Evolutionary conservation across 2,113 vertebrate genomes (phyloP).

Genomic region (Lathamus discolor): DNA sequence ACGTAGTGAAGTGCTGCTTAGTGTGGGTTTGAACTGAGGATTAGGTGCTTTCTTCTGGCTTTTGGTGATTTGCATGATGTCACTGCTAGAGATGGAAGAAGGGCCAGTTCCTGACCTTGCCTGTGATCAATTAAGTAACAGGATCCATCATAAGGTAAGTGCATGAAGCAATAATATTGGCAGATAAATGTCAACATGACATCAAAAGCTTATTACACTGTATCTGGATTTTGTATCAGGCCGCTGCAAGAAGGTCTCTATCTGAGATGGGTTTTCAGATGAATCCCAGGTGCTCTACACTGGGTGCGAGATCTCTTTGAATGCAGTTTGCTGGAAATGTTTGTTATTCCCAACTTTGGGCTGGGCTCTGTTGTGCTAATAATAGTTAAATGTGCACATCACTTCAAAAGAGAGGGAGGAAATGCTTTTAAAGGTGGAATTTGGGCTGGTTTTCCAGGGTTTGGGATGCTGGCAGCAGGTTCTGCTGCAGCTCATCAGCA

Average conservation of each 20-base stretch:
- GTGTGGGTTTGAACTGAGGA: neutral
- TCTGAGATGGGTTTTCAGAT: neutral
- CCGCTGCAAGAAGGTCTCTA: neutral
- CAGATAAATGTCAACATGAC: constrained; percentile 49
- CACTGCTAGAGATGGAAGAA: neutral
- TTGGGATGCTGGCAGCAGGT: neutral
- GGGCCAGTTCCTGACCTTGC: neutral
- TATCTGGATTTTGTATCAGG: constrained; percentile 31
- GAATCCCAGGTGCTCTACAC: neutral
- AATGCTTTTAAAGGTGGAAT: neutral
- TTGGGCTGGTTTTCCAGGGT: neutral
- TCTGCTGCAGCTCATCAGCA: neutral
- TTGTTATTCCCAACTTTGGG: neutral
- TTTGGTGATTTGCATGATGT: constrained; percentile 7
- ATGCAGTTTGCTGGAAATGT: neutral
- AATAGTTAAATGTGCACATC: neutral
- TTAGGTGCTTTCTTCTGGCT: constrained; percentile 3
- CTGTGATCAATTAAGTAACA: neutral
- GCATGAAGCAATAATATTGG: constrained; percentile 28
- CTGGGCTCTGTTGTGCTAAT: neutral
- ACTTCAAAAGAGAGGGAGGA: neutral
- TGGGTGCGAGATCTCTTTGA: neutral
- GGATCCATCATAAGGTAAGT: constrained; percentile 32
- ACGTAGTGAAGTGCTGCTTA: neutral
- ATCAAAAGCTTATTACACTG: constrained; percentile 4